Evolutionary conservation across 1,140 invertebrate species (phyloP).

Genomic region (Cotesia chilonis): DNA sequence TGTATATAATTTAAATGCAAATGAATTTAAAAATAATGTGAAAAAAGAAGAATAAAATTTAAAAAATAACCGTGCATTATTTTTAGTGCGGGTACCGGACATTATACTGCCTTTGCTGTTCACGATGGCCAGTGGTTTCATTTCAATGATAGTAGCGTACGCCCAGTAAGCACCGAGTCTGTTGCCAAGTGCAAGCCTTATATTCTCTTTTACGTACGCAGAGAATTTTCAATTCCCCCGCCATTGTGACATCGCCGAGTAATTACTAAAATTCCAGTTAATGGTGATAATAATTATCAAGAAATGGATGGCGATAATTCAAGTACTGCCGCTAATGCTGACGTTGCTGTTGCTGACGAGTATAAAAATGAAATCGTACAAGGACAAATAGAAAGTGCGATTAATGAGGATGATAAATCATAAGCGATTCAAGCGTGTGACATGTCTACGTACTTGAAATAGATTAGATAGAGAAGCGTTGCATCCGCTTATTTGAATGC

Average conservation of each 20-base stretch:
- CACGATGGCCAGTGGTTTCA: conserved; percentile 86
- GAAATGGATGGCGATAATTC: conserved; percentile 35
- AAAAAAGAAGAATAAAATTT: not conserved
- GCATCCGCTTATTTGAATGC: no score
- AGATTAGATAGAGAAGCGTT: no score
- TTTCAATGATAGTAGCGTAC: conserved; percentile 90
- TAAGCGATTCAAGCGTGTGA: no score
- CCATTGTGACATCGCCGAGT: conserved; percentile 58
- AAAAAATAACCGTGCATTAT: conserved; percentile 23
- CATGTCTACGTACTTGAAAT: no score
- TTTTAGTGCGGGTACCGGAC: conserved; percentile 81
- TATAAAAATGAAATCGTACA: not conserved
- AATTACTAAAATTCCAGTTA: conserved; percentile 47
- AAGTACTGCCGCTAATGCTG: conserved; percentile 1
- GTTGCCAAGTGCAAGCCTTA: conserved; percentile 86
- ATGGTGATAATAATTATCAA: conserved; percentile 34
- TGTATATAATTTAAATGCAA: not conserved
- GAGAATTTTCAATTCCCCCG: conserved; percentile 69
- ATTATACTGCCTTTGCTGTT: conserved; percentile 86
- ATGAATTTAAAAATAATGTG: not conserved
- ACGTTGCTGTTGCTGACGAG: conserved; percentile 31
- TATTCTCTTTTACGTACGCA: conserved; percentile 85
- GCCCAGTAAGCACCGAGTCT: conserved; percentile 72
- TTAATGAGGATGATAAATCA: no score
- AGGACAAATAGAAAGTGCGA: no score